phyloP scores from a whole-genome alignment of 2,888 invertebrate species.

The Ochlodes sylvanus region DNA sequence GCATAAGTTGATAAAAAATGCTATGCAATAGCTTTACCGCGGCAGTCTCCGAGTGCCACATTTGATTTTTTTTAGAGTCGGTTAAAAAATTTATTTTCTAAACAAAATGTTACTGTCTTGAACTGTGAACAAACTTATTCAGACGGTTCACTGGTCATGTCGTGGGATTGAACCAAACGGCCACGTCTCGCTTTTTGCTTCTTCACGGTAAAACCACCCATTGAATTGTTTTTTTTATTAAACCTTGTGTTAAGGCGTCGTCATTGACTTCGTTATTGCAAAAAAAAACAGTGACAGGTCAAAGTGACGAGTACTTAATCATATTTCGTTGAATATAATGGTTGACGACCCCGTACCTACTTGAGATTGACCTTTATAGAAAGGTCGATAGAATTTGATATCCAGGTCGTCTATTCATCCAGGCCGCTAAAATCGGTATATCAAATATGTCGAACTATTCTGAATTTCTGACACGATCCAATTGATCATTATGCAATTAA shows the following conservation, averaged over 20 bases:
- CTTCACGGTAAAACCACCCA: conserved; percentile 3
- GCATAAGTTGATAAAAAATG: too few relatives aligned
- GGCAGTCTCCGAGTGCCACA: too few relatives aligned
- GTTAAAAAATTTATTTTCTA: too few relatives aligned
- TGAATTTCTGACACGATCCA: too few relatives aligned
- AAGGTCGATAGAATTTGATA: background rate
- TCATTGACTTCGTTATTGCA: conserved; percentile 5
- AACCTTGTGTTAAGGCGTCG: conserved; percentile 1
- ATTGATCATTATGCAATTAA: too few relatives aligned
- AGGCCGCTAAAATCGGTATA: too few relatives aligned
- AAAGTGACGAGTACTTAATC: background rate
- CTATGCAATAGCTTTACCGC: too few relatives aligned
- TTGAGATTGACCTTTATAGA: background rate
- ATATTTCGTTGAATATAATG: background rate
- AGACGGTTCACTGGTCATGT: background rate
- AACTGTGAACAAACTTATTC: too few relatives aligned
- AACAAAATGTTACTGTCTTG: too few relatives aligned
- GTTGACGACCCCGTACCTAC: background rate
- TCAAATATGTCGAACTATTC: too few relatives aligned
- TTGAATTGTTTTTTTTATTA: conserved; percentile 1
- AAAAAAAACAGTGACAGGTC: conserved; percentile 1
- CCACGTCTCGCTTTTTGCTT: background rate
- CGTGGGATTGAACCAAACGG: background rate
- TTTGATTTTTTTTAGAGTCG: too few relatives aligned
- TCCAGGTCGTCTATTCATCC: background rate